Evolutionary conservation across 2,888 invertebrate genomes (phyloP), one percentile per base, ranked within the genome.

Genomic region (Drosophila percnosoma): DNA sequence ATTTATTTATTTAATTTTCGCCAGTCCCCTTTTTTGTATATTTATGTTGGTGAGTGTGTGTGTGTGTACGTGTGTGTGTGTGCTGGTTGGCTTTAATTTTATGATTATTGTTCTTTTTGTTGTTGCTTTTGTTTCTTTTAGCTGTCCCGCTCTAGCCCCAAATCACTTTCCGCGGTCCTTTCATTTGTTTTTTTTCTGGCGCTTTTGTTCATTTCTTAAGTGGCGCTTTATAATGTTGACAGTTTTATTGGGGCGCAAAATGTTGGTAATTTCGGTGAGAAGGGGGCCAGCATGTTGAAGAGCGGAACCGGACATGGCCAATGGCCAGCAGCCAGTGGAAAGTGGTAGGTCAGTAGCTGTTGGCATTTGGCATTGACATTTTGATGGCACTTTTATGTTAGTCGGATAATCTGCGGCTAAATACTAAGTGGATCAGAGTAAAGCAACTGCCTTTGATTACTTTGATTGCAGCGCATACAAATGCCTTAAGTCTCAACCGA

Each of bases 181-280:
- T 68, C 64, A 67, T 68, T 64, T 71, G 33, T 49, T 53, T 68
- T 61, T 34, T 55, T 68, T 62, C 45, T 15, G 66, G 21, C 65
- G 80, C 78, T 69, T 80, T 73, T 88, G 89, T 88, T 85, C 84
- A 88, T 85, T 85, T 86, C 84, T 85, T 85, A 85, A 85, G 84
- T 85, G 84, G 89, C 84, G 84, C 82, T 87, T 85, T 85, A 85
- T 88, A 88, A 85, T 88, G 85, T 87, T 85, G 85, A 85, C 85
- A 88, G 85, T 88, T 85, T 85, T 85, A 85, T 85, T 85, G 89
- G 68, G 75, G 87, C 82, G 87, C 89, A 73, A 88, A 85, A 88
- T 88, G 89, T 81, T 77, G 77, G 54, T 48, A 59, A 60, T 69
- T 78, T 63, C 15, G 51, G 52, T n/a, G 7, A n/a, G 21, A 33